A percentile compares a stretch with the other conserved stretches of the same genome.
Conservation (phyloP, 2,797 vertebrate species). For the Anniella stebbinsi region DNA sequence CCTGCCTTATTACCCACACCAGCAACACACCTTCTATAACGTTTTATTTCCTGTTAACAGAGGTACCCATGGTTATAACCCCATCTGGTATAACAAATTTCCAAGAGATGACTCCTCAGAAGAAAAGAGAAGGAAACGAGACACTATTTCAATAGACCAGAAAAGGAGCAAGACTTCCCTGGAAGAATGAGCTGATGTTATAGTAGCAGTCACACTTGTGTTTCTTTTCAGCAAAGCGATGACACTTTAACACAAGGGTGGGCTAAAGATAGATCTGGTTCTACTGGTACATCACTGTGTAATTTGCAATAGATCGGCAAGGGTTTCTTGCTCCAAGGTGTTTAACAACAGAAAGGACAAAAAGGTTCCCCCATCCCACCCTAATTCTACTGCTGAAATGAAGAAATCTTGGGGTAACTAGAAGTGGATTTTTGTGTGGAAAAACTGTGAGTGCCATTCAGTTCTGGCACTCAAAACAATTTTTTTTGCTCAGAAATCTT, state of each 20-base stretch:
- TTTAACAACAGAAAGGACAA: not conserved
- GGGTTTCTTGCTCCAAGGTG: not conserved
- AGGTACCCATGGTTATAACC: not conserved
- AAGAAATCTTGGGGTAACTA: not conserved
- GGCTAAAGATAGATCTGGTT: not conserved
- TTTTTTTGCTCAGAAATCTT: not conserved
- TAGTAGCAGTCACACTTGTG: no score
- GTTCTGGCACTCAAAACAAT: not conserved
- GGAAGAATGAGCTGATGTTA: not conserved
- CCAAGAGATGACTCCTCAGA: slow-evolving; percentile 66
- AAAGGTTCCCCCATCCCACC: not conserved
- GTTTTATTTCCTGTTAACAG: not conserved
- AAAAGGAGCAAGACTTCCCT: not conserved
- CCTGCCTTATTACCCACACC: slow-evolving; percentile 34
- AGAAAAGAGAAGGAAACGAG: slow-evolving; percentile 56
- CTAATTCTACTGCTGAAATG: not conserved
- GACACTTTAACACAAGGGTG: not conserved
- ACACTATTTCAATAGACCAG: not conserved
- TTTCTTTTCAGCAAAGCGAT: not conserved
- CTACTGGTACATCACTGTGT: not conserved
- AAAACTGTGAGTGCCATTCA: not conserved
- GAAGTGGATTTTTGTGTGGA: not conserved
- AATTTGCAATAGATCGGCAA: not conserved
- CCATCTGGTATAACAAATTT: slow-evolving; percentile 14
- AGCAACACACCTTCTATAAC: not conserved